Conservation (phyloP, 2,113 vertebrate genomes). For the Tachysurus vachellii region DNA sequence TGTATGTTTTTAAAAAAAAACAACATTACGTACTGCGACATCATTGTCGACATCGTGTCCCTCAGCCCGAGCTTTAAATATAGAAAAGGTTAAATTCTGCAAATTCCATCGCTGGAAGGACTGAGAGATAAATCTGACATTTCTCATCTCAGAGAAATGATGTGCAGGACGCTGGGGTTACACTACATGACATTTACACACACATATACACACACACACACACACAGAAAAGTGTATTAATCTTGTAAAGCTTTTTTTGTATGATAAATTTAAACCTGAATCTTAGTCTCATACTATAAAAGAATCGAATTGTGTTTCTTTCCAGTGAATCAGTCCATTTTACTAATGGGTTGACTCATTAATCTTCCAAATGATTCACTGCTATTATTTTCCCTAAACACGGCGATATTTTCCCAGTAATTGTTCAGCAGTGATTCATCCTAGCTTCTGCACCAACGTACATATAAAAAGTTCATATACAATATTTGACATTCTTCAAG, state of each 20-base stretch:
- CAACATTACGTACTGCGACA: too few relatives aligned
- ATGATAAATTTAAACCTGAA: background rate
- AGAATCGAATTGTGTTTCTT: background rate
- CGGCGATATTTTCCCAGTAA: background rate
- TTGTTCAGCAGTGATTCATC: background rate
- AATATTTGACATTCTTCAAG: background rate
- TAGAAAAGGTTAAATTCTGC: background rate
- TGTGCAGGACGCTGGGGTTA: background rate
- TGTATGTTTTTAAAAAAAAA: background rate
- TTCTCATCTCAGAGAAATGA: background rate
- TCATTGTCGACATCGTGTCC: background rate
- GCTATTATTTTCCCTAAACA: background rate
- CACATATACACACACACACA: conserved; percentile 2
- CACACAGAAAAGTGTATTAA: background rate
- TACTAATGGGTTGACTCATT: background rate
- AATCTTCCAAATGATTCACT: background rate
- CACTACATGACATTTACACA: background rate
- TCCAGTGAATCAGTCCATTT: background rate
- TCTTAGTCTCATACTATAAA: background rate
- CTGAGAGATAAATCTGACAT: conserved; percentile 8
- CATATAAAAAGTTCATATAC: background rate
- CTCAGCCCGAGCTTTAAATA: background rate
- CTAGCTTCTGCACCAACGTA: background rate
- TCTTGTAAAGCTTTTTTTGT: background rate
- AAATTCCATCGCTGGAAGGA: background rate